Conservation (phyloP, 2,888 invertebrate species). For the Apodemia duryi region DNA sequence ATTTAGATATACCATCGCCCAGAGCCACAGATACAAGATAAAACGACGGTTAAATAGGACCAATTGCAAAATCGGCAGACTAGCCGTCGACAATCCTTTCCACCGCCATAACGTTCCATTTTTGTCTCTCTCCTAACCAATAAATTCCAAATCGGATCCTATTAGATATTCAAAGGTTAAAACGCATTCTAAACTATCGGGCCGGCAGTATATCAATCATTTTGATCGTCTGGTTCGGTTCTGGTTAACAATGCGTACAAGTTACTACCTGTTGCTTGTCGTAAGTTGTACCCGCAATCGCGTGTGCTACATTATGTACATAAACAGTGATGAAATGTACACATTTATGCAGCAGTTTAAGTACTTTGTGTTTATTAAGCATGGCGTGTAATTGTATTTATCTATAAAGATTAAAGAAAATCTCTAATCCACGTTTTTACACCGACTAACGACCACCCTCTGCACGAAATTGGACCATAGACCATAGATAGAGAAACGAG, state of each 20-base stretch:
- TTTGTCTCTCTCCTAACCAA: conserved; percentile 65
- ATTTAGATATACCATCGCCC: conserved; percentile 12
- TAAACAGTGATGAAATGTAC: not conserved
- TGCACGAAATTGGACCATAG: too few species aligned
- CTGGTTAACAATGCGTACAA: conserved; percentile 69
- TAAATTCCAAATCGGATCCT: conserved; percentile 73
- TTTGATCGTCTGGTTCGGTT: conserved; percentile 59
- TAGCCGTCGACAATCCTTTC: conserved; percentile 37
- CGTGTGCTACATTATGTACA: conserved; percentile 10
- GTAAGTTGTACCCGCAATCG: conserved; percentile 47
- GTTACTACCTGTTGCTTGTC: conserved; percentile 61
- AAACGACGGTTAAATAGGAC: conserved; percentile 48
- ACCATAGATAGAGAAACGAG: too few species aligned
- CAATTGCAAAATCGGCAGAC: conserved; percentile 42
- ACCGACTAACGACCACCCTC: too few species aligned
- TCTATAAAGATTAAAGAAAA: too few species aligned
- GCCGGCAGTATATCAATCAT: conserved; percentile 74
- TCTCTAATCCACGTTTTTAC: too few species aligned
- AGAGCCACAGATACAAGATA: conserved; percentile 29
- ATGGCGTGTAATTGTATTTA: too few species aligned
- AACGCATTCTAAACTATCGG: conserved; percentile 70
- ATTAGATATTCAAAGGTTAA: conserved; percentile 76
- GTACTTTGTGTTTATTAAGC: too few species aligned
- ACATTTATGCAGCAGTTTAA: too few species aligned
- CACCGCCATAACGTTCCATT: conserved; percentile 52